Percentiles rank a stretch among this genome's conserved stretches.
Conservation (phyloP, 2,888 invertebrate species). For the Dysmachus trigonus region DNA sequence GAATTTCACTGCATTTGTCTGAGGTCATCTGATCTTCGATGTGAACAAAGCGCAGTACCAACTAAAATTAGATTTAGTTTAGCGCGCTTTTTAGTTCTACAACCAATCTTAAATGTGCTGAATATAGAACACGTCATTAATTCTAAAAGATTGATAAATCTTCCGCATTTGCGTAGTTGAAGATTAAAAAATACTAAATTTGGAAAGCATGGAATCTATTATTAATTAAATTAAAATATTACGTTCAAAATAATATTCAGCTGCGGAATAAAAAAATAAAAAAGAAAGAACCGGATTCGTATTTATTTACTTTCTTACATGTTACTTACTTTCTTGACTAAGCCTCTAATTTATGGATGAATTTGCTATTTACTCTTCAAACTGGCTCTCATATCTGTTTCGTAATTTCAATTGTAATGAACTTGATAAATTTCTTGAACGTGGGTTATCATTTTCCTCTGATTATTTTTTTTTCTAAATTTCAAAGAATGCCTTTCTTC, state of each 20-base stretch:
- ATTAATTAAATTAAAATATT: not conserved
- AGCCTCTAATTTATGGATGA: not conserved
- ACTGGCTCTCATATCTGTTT: not conserved
- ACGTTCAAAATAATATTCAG: not conserved
- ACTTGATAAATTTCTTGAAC: not conserved
- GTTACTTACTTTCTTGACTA: not conserved
- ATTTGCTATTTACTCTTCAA: not conserved
- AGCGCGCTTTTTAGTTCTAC: not conserved
- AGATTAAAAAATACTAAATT: not conserved
- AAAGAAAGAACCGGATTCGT: not conserved
- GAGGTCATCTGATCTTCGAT: not conserved
- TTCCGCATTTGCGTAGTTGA: not conserved
- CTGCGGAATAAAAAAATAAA: not conserved
- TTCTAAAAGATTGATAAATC: not conserved
- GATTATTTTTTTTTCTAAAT: not conserved
- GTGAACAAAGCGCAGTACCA: not conserved
- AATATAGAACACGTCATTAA: not conserved
- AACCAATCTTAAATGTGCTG: not conserved
- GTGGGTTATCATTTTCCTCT: not conserved
- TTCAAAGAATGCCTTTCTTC: not conserved
- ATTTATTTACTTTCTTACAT: not conserved
- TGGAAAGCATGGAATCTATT: not conserved
- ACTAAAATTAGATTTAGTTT: not conserved
- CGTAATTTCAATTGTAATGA: not conserved
- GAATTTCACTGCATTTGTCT: not conserved